Base-by-base conservation (phyloP, 2,113 vertebrate species). In the Pachyramphus minor region DNA sequence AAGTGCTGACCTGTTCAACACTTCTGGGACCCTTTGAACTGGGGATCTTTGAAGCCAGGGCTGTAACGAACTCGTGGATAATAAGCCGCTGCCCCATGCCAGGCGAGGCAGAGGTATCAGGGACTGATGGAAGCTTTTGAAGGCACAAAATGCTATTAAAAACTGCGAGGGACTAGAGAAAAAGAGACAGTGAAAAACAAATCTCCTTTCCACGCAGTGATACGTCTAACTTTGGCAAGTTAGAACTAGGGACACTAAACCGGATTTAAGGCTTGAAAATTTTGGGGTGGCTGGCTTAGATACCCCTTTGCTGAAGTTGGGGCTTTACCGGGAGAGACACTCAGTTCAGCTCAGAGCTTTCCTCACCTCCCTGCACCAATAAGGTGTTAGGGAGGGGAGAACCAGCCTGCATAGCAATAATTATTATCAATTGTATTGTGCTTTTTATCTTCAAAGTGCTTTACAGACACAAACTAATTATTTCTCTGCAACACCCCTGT, bases 381-480 rank as follows among this genome's bases (percentile, higher is more conserved):
- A 75, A 89, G 68, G 67, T 93, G n/a, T 31, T 56, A 91, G 90
- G 92, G 95, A 96, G 89, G 68, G 60, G 68, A 96, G 95, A 92
- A 92, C 47, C 85, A 81, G 95, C 53, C 86, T 96, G 90, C 90
- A 50, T 84, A 95, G 95, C 93, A 96, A 95, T 93, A 96, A 96
- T 96, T 97, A 97, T 97, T 96, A 97, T 96, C 95, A 97, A 96
- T 96, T 93, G 95, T 94, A 96, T 96, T 96, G 95, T 88, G 95
- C 93, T 92, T 96, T 97, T 96, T 95, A 97, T 96, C 96, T 97
- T 97, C 96, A 97, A 97, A 97, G 95, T 93, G 82, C 79, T 97
- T 94, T 96, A 92, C 95, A 97, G 95, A 95, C 96, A 95, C 93
- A 96, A 97, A 96, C 93, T 96, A 97, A 96, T 96, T 96, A 96